Evolutionary conservation across 2,888 invertebrate species (phyloP).

Genomic region (Eupeodes luniger): DNA sequence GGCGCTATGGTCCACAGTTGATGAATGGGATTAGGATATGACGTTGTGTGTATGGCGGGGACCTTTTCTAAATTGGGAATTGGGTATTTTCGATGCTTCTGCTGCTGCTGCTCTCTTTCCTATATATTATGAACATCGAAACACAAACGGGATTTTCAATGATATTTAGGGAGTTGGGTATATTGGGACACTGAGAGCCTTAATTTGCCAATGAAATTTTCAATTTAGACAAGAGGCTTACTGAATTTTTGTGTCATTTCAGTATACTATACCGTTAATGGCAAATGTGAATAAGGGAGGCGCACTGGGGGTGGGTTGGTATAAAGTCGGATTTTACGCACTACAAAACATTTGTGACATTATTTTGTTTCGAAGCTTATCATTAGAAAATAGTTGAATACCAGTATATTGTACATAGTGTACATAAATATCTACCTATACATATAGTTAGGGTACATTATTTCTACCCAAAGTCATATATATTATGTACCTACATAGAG

Average conservation of each 20-base stretch:
- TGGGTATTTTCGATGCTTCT: constrained; percentile 24
- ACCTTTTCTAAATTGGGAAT: constrained; percentile 39
- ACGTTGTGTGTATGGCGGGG: constrained; percentile 16
- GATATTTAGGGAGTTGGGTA: not conserved
- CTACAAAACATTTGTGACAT: constrained; percentile 60
- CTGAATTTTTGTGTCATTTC: constrained; percentile 56
- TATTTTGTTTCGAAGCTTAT: constrained; percentile 41
- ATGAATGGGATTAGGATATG: constrained; percentile 64
- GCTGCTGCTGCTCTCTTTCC: not conserved
- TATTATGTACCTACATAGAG: not conserved
- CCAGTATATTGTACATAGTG: not conserved
- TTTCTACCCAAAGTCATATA: not conserved
- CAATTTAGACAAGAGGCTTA: constrained; percentile 69
- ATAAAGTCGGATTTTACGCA: constrained; percentile 66
- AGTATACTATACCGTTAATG: constrained; percentile 35
- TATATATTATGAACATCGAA: constrained; percentile 4
- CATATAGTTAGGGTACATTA: not conserved
- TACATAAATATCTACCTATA: not conserved
- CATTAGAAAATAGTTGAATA: constrained; percentile 44
- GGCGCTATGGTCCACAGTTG: constrained; percentile 55
- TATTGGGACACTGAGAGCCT: constrained; percentile 19
- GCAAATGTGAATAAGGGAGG: constrained; percentile 17
- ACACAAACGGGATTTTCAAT: constrained; percentile 52
- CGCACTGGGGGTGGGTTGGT: constrained; percentile 4
- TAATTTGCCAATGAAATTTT: constrained; percentile 74